Percentiles rank a stretch among this genome's conserved stretches.
These are phyloP conservation scores for Agrochola lychnidis DNA, from an alignment of 2,888 invertebrate species.

Conservation along the genomic window DNA sequence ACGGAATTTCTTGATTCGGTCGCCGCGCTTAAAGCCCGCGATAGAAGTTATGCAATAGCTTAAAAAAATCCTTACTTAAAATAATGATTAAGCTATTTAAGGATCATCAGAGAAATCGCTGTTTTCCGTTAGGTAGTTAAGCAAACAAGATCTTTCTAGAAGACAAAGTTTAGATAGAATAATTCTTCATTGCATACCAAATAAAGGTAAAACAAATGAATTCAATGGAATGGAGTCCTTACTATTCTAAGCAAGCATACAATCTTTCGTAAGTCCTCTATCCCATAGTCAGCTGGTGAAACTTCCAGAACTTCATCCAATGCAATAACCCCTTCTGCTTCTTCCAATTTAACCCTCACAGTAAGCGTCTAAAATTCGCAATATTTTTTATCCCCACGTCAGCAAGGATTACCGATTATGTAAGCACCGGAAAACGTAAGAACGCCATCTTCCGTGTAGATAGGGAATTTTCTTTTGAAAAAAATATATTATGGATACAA, in stretches of 20 bases:
- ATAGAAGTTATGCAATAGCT: too few relatives aligned
- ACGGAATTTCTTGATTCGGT: too few relatives aligned
- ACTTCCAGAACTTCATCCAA: not conserved
- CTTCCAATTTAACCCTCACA: not conserved
- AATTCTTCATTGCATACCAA: too few relatives aligned
- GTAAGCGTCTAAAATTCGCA: slow-evolving; percentile 26
- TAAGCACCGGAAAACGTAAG: slow-evolving; percentile 26
- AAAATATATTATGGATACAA: slow-evolving; percentile 22
- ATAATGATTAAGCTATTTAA: too few relatives aligned
- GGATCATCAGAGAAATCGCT: too few relatives aligned
- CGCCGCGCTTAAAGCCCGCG: too few relatives aligned
- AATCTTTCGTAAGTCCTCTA: not conserved
- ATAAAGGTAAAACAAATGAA: not conserved
- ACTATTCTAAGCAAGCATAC: not conserved
- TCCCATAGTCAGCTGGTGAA: not conserved
- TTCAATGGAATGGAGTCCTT: not conserved
- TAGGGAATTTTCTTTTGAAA: slow-evolving; percentile 30
- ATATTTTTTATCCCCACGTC: slow-evolving; percentile 37
- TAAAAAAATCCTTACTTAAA: too few relatives aligned
- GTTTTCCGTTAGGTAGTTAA: too few relatives aligned
- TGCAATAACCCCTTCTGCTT: not conserved
- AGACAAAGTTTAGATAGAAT: too few relatives aligned
- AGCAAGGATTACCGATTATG: slow-evolving; percentile 48
- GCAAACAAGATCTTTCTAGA: too few relatives aligned
- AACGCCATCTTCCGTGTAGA: slow-evolving; percentile 35